phyloP scores from a whole-genome alignment of 2,797 vertebrate genomes.

The Molossus alvarezi region DNA sequence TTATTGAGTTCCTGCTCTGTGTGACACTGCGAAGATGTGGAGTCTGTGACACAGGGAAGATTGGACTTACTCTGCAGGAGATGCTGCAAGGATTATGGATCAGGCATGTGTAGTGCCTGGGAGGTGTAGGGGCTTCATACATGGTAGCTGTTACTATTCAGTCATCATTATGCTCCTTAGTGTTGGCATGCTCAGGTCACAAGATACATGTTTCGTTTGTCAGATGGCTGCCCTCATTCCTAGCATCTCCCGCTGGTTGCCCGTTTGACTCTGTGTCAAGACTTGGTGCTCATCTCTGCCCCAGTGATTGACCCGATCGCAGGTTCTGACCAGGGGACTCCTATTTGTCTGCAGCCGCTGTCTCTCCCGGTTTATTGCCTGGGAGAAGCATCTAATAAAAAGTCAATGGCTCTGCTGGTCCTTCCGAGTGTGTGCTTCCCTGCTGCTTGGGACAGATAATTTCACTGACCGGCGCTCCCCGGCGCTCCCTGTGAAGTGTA shows the following conservation, averaged over 20 bases:
- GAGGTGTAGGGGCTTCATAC: neutral
- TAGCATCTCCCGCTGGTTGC: neutral
- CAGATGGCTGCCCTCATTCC: neutral
- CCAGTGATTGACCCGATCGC: neutral
- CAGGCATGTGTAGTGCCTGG: neutral
- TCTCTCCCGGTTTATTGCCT: conserved; percentile 27
- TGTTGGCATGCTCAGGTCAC: neutral
- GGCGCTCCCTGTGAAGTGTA: neutral
- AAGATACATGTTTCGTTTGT: neutral
- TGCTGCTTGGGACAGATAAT: conserved; percentile 43
- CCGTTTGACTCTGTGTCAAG: neutral
- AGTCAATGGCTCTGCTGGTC: conserved; percentile 37
- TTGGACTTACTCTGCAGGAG: neutral
- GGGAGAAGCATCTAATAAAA: conserved; percentile 63
- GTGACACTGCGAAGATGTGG: neutral
- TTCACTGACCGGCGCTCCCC: conserved; percentile 52
- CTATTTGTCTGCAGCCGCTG: neutral
- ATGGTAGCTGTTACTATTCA: neutral
- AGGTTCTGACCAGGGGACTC: neutral
- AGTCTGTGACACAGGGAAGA: neutral
- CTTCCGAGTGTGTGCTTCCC: neutral
- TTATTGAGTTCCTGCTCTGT: neutral
- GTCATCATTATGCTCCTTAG: neutral
- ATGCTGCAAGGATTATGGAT: neutral
- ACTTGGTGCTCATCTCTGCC: neutral